Evolutionary conservation across 2,797 vertebrate species (phyloP), one percentile per base, ranked within the genome.

Genomic region (Mustela erminea): DNA sequence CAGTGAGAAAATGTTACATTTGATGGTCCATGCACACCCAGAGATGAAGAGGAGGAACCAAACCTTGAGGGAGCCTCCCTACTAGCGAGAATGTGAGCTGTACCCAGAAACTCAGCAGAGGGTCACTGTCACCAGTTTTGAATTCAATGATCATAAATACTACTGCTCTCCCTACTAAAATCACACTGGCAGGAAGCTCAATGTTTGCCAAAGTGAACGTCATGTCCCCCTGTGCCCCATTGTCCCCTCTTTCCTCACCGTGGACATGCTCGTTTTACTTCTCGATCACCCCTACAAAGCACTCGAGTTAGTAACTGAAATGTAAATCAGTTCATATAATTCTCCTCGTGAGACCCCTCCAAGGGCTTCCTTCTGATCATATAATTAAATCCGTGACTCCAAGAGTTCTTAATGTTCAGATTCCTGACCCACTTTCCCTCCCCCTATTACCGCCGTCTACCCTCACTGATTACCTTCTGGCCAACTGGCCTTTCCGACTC

Each of bases 141-240:
- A 81, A 49, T 78, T 21, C 7, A 10, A 17, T 7, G 23, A 12
- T 12, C 17, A 9, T 15, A 13, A 43, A 14, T 3, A 2, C 21
- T 3, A 0, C 15, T 0, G 1, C 13, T 58, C 43, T 64, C 3
- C 15, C 62, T 18, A 4, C 3, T 12, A 64, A 92, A 70, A 38
- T 32, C 49, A 9, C n/a, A 52, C 1, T 0, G 14, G 14, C 6
- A 2, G 5, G 83, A 52, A 72, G 3, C 38, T 54, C 46, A 5
- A 7, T 9, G 17, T 5, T 54, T 64, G 2, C 29, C 21, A 56
- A 8, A 49, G 21, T 15, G 35, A 68, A 2, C 27, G 12, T 25
- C 27, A 4, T 18, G 2, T 3, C 52, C 2, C 4, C 13, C 20
- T 32, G 9, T 2, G 2, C 18, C 9, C 35, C 35, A 7, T 1